Evolutionary conservation across 2,113 vertebrate genomes (phyloP).

Genomic region (Colistium nudipinnis): DNA sequence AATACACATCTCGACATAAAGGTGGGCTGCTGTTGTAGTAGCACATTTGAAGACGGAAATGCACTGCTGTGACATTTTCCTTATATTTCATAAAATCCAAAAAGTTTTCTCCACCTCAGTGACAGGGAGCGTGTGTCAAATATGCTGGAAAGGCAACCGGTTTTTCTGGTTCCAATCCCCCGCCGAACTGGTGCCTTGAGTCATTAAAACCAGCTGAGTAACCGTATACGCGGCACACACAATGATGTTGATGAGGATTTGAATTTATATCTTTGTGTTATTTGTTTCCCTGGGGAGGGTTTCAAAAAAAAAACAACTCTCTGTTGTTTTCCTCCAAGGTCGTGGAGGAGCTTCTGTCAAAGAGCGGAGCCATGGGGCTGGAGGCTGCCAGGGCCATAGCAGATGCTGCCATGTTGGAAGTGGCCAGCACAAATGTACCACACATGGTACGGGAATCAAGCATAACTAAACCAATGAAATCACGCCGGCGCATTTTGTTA

Average conservation of each 20-base stretch:
- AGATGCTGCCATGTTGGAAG: constrained; percentile 96
- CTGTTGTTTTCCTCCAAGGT: constrained; percentile 75
- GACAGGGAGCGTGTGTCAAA: background rate
- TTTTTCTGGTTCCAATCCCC: background rate
- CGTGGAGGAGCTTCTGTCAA: constrained; percentile 91
- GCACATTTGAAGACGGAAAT: background rate
- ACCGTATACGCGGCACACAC: no score
- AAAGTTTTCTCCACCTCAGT: background rate
- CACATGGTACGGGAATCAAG: constrained; percentile 85
- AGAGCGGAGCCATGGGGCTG: constrained; percentile 85
- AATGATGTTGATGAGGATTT: background rate
- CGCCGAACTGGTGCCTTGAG: no score
- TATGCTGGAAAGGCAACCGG: background rate
- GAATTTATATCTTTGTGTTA: no score
- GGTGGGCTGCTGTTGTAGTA: background rate
- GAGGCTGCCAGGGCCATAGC: constrained; percentile 86
- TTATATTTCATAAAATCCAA: background rate
- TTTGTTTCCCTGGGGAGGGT: no score
- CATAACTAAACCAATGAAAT: background rate
- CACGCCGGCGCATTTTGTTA: background rate
- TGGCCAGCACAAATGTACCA: constrained; percentile 89
- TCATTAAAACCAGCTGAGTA: background rate
- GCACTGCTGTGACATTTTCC: no score
- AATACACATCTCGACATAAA: no score
- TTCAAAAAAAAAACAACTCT: background rate